phyloP scores from a whole-genome alignment of 1,140 invertebrate species.

The Arctopsyche grandis region DNA sequence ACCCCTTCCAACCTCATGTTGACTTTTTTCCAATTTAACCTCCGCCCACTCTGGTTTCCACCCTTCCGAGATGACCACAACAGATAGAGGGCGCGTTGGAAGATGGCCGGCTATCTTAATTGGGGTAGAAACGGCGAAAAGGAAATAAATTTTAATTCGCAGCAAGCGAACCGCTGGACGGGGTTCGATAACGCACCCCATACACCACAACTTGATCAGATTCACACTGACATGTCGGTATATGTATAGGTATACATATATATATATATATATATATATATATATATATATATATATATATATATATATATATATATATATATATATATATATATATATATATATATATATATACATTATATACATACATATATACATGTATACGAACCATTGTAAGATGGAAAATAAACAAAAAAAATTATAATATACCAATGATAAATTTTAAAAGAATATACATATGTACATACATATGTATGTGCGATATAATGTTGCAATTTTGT shows the following conservation, averaged over 20 bases:
- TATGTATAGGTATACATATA: neutral
- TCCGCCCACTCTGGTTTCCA: neutral
- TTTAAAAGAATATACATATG: too few species aligned
- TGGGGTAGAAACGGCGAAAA: neutral
- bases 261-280: neutral
- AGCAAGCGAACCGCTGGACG: neutral
- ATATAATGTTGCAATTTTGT: too few species aligned
- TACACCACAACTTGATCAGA: neutral
- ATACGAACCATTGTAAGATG: too few species aligned
- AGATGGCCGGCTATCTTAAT: conserved; percentile 19
- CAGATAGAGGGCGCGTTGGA: neutral
- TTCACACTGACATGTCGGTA: neutral
- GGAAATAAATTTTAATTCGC: conserved; percentile 26
- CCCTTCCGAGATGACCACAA: neutral
- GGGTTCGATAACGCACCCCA: neutral
- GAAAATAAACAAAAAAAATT: too few species aligned
- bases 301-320: neutral
- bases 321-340: neutral
- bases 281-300: neutral
- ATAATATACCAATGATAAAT: too few species aligned
- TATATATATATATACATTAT: neutral
- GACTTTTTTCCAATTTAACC: neutral
- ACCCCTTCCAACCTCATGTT: neutral
- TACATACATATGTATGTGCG: too few species aligned
- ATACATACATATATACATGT: too few species aligned